These are phyloP conservation scores for Pygoscelis adeliae DNA, from an alignment of 2,113 vertebrate species.

Conservation along the genomic window DNA sequence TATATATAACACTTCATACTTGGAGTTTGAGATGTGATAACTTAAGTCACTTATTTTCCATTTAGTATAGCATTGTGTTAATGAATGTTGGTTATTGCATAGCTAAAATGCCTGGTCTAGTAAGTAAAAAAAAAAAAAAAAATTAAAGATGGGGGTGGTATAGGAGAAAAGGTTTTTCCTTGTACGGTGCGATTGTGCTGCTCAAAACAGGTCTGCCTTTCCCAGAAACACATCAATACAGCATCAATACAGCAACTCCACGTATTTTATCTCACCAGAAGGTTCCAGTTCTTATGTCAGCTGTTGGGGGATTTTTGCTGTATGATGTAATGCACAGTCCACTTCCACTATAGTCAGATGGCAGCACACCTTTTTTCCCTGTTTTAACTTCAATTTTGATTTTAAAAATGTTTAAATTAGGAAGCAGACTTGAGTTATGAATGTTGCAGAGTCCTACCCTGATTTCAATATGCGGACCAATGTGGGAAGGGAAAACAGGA, in stretches of 20 bases:
- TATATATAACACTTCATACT: not conserved
- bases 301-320: not conserved
- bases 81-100: not conserved
- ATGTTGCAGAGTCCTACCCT: not conserved
- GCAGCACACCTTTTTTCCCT: not conserved
- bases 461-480: not conserved
- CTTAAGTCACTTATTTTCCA: not conserved
- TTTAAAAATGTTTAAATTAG: not conserved
- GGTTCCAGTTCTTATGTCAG: not conserved
- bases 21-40: not conserved
- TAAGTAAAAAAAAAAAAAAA: not conserved
- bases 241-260: not conserved
- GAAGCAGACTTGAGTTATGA: not conserved
- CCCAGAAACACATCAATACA: not conserved
- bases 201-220: not conserved
- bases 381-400: not conserved
- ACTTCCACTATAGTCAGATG: not conserved
- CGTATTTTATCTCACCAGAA: not conserved
- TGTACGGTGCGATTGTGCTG: not conserved
- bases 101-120: not conserved
- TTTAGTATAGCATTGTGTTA: not conserved
- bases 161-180: not conserved
- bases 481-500: not conserved
- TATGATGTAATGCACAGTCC: not conserved
- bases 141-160: accelerated